Evolutionary conservation across 2,797 vertebrate genomes (phyloP), one percentile per base, ranked within the genome.

Genomic region (Nannoperca obscura): DNA sequence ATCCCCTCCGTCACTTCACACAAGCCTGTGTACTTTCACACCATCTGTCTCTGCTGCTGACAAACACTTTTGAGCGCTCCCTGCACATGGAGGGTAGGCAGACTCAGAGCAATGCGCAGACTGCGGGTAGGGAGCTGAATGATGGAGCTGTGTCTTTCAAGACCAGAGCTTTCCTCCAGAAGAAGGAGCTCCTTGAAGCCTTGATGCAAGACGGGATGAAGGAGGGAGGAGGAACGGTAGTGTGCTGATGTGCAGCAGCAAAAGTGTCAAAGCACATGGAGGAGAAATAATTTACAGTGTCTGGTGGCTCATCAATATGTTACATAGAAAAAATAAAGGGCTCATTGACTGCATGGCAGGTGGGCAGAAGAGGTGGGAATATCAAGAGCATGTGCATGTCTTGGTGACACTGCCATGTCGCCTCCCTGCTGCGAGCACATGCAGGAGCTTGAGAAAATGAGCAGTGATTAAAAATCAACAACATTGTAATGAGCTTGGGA

Each of bases 401-500:
- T 49, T 52, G 55, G 38, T 50, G 64, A 67, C 22, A 49, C 66
- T 55, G 15, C 20, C 34, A 27, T 30, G 22, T 74, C 38, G 24
- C 27, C 27, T 22, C 17, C 66, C 81, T 58, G 80, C 87, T 85
- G 86, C 0, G 73, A 76, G 49, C 4, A 12, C 62, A 74, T 34
- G 55, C 71, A 67, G 73, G 60, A 82, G 74, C 36, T 54, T 46
- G 63, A 78, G 77, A 77, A 87, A 89, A 90, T 63, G 62, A 89
- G 80, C 64, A 47, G 78, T 74, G 78, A 89, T 88, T 88, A 89
- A 81, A 87, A 88, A 87, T 83, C 46, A 11, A 84, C 87, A 78
- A 54, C 44, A 55, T 19, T 22, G 61, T 74, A 78, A 87, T 72
- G 54, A 63, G 57, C 76, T 67, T 40, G 78, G 80, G 74, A 88